Evolutionary conservation across 2,797 vertebrate genomes (phyloP).

Genomic region (Pseudochaenichthys georgianus): DNA sequence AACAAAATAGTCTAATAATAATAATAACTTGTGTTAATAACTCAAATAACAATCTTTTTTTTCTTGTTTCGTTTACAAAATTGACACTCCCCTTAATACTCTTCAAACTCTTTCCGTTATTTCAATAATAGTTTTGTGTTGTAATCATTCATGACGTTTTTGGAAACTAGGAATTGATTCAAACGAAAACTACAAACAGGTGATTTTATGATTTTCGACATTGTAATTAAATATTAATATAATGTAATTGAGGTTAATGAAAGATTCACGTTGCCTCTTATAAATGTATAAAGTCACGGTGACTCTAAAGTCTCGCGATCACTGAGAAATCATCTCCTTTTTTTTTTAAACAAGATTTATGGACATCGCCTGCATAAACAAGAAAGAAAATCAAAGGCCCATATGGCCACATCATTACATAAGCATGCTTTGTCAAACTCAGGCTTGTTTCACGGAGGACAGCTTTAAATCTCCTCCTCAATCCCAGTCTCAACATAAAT

Average conservation of each 20-base stretch:
- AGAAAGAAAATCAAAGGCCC: background rate
- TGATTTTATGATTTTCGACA: background rate
- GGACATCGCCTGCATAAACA: background rate
- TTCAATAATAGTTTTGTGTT: background rate
- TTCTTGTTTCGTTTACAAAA: slow-evolving; percentile 7
- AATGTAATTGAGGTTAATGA: too few relatives aligned
- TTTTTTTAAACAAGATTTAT: background rate
- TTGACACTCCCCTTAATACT: background rate
- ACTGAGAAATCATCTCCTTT: background rate
- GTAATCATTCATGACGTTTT: background rate
- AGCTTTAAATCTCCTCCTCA: background rate
- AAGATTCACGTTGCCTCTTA: too few relatives aligned
- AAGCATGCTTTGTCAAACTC: background rate
- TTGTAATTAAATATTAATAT: too few relatives aligned
- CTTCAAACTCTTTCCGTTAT: background rate
- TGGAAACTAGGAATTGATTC: background rate
- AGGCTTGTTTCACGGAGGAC: background rate
- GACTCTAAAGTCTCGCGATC: background rate
- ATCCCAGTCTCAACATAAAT: background rate
- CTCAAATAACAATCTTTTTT: background rate
- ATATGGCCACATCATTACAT: background rate
- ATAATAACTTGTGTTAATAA: background rate
- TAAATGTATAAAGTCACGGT: background rate
- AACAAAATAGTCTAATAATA: background rate
- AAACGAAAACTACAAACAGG: slow-evolving; percentile 8